Base-by-base conservation (phyloP, 2,797 vertebrate genomes). In the Sebastes taczanowskii region DNA sequence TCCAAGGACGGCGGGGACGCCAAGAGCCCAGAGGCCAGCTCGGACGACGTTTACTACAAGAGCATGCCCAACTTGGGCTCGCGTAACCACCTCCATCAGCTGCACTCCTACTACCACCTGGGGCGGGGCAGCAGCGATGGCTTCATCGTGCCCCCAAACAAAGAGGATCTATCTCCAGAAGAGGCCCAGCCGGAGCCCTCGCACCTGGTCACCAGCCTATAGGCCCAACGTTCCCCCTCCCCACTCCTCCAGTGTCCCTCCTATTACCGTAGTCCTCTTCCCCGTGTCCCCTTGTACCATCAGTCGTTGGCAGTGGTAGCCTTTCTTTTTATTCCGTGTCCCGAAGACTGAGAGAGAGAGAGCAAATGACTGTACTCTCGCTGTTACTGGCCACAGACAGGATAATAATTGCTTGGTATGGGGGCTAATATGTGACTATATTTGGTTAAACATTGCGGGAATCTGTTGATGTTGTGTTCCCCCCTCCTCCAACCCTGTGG, bases 21-120 rank as follows among this genome's bases (percentile, higher is more conserved):
- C 88, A 97, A 96, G 95, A 96, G 95, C 71, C 93, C 91, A 0
- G 93, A 94, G 71, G 86, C 93, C 27, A 96, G 97, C 42, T 92
- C 93, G 2, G 98, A 99, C 0, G 98, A 99, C 35, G 97, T 99
- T 88, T 99, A 98, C 96, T 99, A 99, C 96, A 99, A 99, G 94
- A 99, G 98, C 95, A 99, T 99, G 98, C 98, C 98, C 89, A 99
- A 99, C 95, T 90, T 99, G 64, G 98, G 98, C 94, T 97, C 98
- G 32, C 96, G 97, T 38, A 98, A 98, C 93, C 98, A 99, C 86
- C 93, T 98, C 70, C 97, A 98, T 86, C 98, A 98, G 95, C 97
- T 99, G 93, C 97, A 98, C 90, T 97, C 97, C 82, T 99, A 99
- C 94, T 99, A 99, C 96, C 98, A 98, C 88, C 95, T 99, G 66